These are phyloP conservation scores for Petaurus breviceps DNA, from an alignment of 2,113 vertebrate genomes.

Conservation along the genomic window DNA sequence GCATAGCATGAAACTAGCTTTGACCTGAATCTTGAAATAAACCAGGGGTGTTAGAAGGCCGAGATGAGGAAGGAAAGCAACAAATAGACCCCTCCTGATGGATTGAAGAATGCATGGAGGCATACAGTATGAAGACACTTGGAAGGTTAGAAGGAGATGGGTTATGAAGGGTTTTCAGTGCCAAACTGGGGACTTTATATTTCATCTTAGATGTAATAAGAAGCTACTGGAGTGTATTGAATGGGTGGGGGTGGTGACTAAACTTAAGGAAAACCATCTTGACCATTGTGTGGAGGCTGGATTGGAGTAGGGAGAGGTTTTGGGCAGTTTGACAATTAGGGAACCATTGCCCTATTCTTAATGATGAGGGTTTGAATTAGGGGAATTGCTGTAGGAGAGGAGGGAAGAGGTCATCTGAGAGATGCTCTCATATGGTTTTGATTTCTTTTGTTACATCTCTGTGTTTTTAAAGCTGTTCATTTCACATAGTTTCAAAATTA, in stretches of 20 bases:
- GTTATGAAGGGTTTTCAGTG: neutral
- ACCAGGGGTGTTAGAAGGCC: neutral
- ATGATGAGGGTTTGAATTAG: neutral
- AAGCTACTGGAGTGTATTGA: neutral
- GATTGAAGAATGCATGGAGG: neutral
- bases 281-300: neutral
- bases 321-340: neutral
- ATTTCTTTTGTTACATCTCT: neutral
- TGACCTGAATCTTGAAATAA: neutral
- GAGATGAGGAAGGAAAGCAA: neutral
- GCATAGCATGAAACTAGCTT: neutral
- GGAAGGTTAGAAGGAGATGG: neutral
- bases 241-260: neutral
- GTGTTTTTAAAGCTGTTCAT: neutral
- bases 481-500: neutral
- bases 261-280: neutral
- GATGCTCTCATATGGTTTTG: neutral
- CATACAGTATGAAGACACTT: neutral
- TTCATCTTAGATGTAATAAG: neutral
- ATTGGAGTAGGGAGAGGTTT: neutral
- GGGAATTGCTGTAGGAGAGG: neutral
- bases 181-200: neutral
- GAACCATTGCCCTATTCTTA: neutral
- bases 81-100: neutral
- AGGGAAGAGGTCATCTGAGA: neutral